phyloP scores from a whole-genome alignment of 2,888 invertebrate genomes.

The Oeneis ivallda region DNA sequence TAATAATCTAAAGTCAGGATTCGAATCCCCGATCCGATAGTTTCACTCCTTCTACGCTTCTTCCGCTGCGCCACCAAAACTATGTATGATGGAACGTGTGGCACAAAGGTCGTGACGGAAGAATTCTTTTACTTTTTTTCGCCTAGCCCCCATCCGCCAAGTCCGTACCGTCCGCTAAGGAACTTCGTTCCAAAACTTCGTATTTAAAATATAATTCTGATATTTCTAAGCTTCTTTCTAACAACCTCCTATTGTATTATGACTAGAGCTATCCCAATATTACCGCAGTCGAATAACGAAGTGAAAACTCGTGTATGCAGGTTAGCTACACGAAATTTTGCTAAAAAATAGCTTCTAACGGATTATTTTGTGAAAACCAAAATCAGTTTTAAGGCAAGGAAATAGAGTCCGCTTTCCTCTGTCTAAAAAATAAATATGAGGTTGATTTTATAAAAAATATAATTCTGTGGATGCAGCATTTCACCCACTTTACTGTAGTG shows the following conservation, averaged over 20 bases:
- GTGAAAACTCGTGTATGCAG: slow-evolving; percentile 43
- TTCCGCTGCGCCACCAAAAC: too few species aligned
- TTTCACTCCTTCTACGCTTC: too few species aligned
- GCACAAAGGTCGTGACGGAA: too few species aligned
- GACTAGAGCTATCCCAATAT: slow-evolving; percentile 32
- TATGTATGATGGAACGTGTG: too few species aligned
- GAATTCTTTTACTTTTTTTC: too few species aligned
- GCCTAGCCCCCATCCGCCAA: too few species aligned
- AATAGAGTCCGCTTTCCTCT: slow-evolving; percentile 31
- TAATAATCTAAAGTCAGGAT: too few species aligned
- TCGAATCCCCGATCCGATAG: too few species aligned
- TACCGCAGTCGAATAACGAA: slow-evolving; percentile 45
- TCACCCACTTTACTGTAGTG: slow-evolving; percentile 24
- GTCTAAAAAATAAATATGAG: neutral
- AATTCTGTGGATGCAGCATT: slow-evolving; percentile 41
- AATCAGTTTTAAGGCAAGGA: slow-evolving; percentile 17
- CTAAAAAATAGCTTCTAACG: slow-evolving; percentile 40
- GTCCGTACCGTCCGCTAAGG: too few species aligned
- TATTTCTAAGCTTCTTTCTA: neutral
- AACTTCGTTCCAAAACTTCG: too few species aligned
- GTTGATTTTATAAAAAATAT: slow-evolving; percentile 40
- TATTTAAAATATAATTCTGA: neutral
- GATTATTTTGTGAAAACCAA: slow-evolving; percentile 19
- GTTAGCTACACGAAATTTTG: slow-evolving; percentile 33
- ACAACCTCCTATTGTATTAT: slow-evolving; percentile 3